A percentile compares a stretch with the other conserved stretches of the same genome.
phyloP scores from a whole-genome alignment of 2,888 invertebrate genomes.

The Steromphala cineraria region DNA sequence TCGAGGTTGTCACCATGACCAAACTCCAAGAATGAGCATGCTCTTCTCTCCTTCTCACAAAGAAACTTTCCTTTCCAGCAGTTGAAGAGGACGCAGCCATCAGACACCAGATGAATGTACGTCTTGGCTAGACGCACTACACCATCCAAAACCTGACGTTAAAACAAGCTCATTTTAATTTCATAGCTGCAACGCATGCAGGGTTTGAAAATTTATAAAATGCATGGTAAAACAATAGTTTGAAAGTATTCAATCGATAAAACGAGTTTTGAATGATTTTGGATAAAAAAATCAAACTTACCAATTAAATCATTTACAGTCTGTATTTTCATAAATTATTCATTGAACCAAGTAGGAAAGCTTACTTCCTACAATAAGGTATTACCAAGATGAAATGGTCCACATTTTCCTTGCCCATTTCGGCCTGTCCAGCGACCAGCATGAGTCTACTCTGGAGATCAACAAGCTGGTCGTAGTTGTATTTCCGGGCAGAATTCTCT shows the following conservation, averaged over 20 bases:
- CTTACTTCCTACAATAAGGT: not conserved
- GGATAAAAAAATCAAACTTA: too few relatives aligned
- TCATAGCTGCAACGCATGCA: not conserved
- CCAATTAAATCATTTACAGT: too few relatives aligned
- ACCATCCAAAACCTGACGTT: slow-evolving; percentile 61
- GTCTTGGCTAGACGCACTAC: slow-evolving; percentile 57
- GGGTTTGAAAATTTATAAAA: too few relatives aligned
- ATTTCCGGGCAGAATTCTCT: slow-evolving; percentile 30
- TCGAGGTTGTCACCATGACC: slow-evolving; percentile 38
- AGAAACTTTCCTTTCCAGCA: slow-evolving; percentile 57
- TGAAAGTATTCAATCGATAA: too few relatives aligned
- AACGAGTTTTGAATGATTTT: too few relatives aligned
- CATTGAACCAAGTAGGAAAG: too few relatives aligned
- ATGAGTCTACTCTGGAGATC: slow-evolving; percentile 71
- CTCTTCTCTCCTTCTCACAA: slow-evolving; percentile 43
- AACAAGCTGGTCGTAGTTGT: slow-evolving; percentile 53
- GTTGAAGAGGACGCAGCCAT: slow-evolving; percentile 66
- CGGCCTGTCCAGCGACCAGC: slow-evolving; percentile 70
- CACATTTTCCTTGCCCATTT: slow-evolving; percentile 60
- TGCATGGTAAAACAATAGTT: too few relatives aligned
- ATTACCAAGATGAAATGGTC: slow-evolving; percentile 60
- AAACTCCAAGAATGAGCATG: slow-evolving; percentile 52
- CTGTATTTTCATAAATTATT: too few relatives aligned
- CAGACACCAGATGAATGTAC: slow-evolving; percentile 55
- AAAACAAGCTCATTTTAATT: not conserved